A percentile compares a stretch with the other conserved stretches of the same genome.
Evolutionary conservation across 2,888 invertebrate species (phyloP).

Genomic region (Pseudococcus longispinus): DNA sequence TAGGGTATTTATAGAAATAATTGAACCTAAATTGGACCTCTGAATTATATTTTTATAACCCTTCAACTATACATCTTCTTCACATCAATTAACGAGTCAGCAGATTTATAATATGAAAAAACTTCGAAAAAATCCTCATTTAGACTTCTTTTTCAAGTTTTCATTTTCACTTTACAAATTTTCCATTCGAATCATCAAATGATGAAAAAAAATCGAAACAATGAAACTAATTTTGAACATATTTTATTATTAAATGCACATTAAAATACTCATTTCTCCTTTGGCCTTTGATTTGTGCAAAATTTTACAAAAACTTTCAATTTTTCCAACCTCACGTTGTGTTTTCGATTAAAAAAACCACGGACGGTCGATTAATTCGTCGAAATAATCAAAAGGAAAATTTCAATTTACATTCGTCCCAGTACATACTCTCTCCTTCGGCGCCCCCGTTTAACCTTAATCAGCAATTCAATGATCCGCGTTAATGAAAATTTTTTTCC

Average conservation of each 20-base stretch:
- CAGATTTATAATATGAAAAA: not conserved
- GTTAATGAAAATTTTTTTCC: conserved; percentile 23
- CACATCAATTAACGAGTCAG: not conserved
- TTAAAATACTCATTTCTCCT: not conserved
- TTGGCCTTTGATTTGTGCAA: not conserved
- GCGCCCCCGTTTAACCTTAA: conserved; percentile 17
- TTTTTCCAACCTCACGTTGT: not conserved
- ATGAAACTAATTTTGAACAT: too few relatives aligned
- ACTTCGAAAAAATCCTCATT: not conserved
- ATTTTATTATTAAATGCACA: too few relatives aligned
- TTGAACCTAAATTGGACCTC: not conserved
- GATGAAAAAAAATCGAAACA: not conserved
- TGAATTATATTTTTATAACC: not conserved
- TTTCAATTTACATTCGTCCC: conserved; percentile 2
- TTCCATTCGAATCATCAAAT: not conserved
- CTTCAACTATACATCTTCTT: not conserved
- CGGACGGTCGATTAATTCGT: not conserved
- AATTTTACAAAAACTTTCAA: conserved; percentile 27
- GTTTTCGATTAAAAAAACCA: not conserved
- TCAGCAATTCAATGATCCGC: conserved; percentile 36
- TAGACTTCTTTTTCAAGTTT: not conserved
- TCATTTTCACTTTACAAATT: not conserved
- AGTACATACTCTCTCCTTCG: not conserved
- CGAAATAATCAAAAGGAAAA: not conserved
- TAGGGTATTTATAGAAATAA: not conserved